Evolutionary conservation across 2,113 vertebrate genomes (phyloP), one percentile per base, ranked within the genome.

Genomic region (Vulpes vulpes): DNA sequence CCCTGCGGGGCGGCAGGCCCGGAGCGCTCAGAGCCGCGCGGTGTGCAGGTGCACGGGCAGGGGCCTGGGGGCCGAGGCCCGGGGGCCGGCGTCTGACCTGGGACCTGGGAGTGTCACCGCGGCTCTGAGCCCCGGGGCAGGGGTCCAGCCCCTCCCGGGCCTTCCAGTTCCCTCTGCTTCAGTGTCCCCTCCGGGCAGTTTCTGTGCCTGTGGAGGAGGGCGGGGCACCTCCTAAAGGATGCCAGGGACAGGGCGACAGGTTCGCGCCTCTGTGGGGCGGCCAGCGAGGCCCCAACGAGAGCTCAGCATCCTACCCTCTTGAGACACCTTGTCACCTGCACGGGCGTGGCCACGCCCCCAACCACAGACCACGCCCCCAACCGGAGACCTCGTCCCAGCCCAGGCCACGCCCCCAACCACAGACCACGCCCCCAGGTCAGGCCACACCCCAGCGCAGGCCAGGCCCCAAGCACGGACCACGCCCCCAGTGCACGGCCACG

Each of bases 11-110:
- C 0, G 25, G 38, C 6, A 22, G 38, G 71, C 38, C 35, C 25
- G 73, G 38, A 16, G 73, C 38, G 0, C 12, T 23, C 11, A 0
- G 38, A 11, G 23, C 23, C 0, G 74, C 1, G 7, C 73, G 4
- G 43, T 43, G 43, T 43, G 43, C 43, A 43, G 43, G 43, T 43
- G 74, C 3, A 7, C 73, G 4, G 20, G 30, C 3, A 23, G 64
- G 32, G 32, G 65, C 51, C 53, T 2, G 5, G 6, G 65, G 14
- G 1, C 12, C 4, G 8, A 23, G 23, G 22, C 51, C 65, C 0
- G 22, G 8, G 20, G 7, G 85, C 8, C n/a, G 15, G 80, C 14
- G 5, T 0, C 81, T 83, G 59, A 20, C 25, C 62, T 1, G 43
- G 62, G 38, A 32, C 25, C 62, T 1, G 43, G 62, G 38, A 32